Evolutionary conservation across 2,888 invertebrate genomes (phyloP), one percentile per base, ranked within the genome.

Genomic region (Lydus trimaculatus): DNA sequence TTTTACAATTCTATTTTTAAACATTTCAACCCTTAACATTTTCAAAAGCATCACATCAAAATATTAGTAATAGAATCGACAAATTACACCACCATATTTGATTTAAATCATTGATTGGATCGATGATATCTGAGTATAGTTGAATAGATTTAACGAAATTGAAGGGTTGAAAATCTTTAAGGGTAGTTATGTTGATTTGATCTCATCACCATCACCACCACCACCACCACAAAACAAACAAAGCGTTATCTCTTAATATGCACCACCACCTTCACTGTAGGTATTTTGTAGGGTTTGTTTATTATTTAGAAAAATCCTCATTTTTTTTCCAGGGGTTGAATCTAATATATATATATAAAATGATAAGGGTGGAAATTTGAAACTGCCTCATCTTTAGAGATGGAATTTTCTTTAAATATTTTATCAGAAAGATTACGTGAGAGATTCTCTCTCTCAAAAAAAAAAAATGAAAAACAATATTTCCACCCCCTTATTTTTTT

Each of bases 391-490:
- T n/a, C 17, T 43, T 43, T 5, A 17, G n/a, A 43, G 43, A 17
- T 43, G n/a, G 43, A n/a, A 43, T 43, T 43, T n/a, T n/a, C 8
- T 43, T 43, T 43, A 43, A 43, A 43, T 43, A 43, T 43, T 43
- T 43, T 13, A 43, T 43, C 43, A 43, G 0, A 43, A 17, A 43
- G n/a, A 43, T 43, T n/a, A 43, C n/a, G 43, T 43, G 43, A 43
- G 33, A 33, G 33, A 33, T 7, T 33, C 33, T 33, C 17, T 43
- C 39, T 13, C 15, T 15, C n/a, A n/a, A 39, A 39, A 39, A 15
- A 39, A 15, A 6, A 15, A 15, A 15, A 15, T 6, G 39, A 39
- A 39, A 39, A 39, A 13, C 15, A 6, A 15, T n/a, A 33, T 39
- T 39, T 39, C 39, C n/a, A n/a, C 39, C 43, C 15, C 36, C 36